These are phyloP conservation scores for Stratiomys singularior DNA, from an alignment of 2,888 invertebrate species.

Conservation along the genomic window DNA sequence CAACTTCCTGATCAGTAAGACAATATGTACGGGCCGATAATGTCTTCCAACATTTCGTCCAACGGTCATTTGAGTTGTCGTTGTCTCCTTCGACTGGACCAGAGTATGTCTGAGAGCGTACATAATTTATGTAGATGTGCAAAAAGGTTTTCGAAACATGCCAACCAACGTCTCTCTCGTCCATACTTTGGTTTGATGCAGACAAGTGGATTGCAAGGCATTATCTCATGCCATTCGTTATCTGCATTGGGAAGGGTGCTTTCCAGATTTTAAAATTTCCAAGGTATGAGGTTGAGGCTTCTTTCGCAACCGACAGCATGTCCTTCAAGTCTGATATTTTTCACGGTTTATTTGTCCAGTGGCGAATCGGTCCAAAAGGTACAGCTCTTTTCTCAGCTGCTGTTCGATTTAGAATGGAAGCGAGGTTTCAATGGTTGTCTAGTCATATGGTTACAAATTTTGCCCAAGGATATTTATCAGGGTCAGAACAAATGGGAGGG, in stretches of 20 bases:
- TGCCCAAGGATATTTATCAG: constrained; percentile 31
- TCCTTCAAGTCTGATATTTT: constrained; percentile 45
- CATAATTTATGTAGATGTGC: constrained; percentile 52
- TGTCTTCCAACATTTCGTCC: constrained; percentile 30
- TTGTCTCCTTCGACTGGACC: constrained; percentile 3
- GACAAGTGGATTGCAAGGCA: neutral
- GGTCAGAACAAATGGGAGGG: constrained; percentile 3
- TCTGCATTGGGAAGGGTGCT: neutral
- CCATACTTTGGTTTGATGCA: neutral
- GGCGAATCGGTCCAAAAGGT: constrained; percentile 9
- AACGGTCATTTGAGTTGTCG: constrained; percentile 1
- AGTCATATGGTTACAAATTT: constrained; percentile 29
- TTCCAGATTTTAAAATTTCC: constrained; percentile 16
- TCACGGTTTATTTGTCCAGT: constrained; percentile 37
- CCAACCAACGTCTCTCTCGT: neutral
- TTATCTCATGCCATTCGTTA: neutral
- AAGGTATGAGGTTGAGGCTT: neutral
- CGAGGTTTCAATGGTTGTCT: neutral
- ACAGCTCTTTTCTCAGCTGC: neutral
- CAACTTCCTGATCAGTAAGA: constrained; percentile 14
- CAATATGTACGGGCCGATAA: neutral
- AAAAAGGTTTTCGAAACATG: constrained; percentile 29
- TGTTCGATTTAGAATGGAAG: neutral
- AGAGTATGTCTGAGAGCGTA: constrained; percentile 46
- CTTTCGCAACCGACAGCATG: constrained; percentile 30